Evolutionary conservation across 2,113 vertebrate species (phyloP), one percentile per base, ranked within the genome.

Genomic region (Colistium nudipinnis): DNA sequence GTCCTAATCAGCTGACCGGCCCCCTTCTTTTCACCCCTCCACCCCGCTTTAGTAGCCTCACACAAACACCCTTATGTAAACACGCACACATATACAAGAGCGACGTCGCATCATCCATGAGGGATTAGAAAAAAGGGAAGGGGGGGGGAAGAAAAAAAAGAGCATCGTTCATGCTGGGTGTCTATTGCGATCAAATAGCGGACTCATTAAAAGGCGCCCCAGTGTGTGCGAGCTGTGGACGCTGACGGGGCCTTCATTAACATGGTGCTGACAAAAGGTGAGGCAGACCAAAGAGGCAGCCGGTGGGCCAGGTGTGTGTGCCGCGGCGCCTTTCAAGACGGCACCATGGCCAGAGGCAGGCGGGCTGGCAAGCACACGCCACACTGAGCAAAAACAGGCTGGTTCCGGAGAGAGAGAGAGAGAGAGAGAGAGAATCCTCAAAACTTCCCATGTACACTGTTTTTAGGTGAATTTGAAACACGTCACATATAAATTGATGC

Each of bases 231-330:
- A 73, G 62, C 59, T 69, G 77, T 82, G 86, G 89, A 85, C 88
- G 87, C 83, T 87, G 90, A 92, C 88, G 76, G 86, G 80, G 85
- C 75, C 86, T 91, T 93, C 92, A 94, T 94, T 93, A 93, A 92
- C 90, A 90, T 91, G 88, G 77, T 82, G 84, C 81, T 90, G 90
- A 93, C 91, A 92, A 93, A 93, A 91, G 92, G 91, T 93, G 91
- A 93, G 74, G 86, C 86, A 90, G 87, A 92, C 89, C 88, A 93
- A 93, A 94, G 90, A 89, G 84, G 88, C 84, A 91, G 91, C 89
- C 88, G 86, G 87, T 86, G 13, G 87, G 84, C 91, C 93, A 94
- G 92, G 92, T 94, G 92, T 89, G 90, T 87, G 83, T 73, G 83
- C 82, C 48, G 83, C 73, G 48, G 72, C 63, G 70, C 89, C 87